Percentiles rank a stretch among this genome's conserved stretches.
These are phyloP conservation scores for Argyra leucocephala DNA, from an alignment of 2,888 invertebrate genomes.

Conservation along the genomic window DNA sequence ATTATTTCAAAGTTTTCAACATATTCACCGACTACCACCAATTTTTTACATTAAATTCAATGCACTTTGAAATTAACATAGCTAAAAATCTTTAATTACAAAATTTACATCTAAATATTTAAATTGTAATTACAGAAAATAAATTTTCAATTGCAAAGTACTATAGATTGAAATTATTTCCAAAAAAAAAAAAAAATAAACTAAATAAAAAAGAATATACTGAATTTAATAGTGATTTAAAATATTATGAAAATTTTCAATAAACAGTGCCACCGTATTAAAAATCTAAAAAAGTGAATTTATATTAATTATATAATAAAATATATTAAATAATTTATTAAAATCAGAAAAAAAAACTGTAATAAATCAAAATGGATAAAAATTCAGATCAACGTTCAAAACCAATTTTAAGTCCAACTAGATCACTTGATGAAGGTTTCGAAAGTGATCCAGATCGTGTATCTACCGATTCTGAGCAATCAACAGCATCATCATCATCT, in stretches of 20 bases:
- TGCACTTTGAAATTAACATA: too few relatives aligned
- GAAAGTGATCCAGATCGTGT: constrained; percentile 46
- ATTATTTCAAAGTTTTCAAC: too few relatives aligned
- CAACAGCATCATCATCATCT: constrained; percentile 26
- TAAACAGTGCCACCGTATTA: not conserved
- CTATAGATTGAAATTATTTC: not conserved
- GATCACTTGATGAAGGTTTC: constrained; percentile 45
- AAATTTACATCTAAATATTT: not conserved
- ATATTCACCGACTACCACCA: too few relatives aligned
- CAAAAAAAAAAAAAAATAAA: not conserved
- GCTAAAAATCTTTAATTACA: too few relatives aligned
- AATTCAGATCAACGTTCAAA: constrained; percentile 42
- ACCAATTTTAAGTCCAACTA: constrained; percentile 43
- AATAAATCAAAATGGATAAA: constrained; percentile 25
- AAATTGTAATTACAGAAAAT: not conserved
- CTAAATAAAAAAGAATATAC: not conserved
- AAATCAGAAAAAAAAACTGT: not conserved
- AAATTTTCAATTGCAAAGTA: too few relatives aligned
- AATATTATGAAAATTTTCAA: not conserved
- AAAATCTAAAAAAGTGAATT: not conserved
- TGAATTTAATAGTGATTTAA: not conserved
- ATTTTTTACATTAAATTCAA: too few relatives aligned
- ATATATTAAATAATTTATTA: too few relatives aligned
- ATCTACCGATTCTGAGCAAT: constrained; percentile 44
- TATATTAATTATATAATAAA: too few relatives aligned